phyloP scores from a whole-genome alignment of 2,113 vertebrate species.

The Elephas maximus region DNA sequence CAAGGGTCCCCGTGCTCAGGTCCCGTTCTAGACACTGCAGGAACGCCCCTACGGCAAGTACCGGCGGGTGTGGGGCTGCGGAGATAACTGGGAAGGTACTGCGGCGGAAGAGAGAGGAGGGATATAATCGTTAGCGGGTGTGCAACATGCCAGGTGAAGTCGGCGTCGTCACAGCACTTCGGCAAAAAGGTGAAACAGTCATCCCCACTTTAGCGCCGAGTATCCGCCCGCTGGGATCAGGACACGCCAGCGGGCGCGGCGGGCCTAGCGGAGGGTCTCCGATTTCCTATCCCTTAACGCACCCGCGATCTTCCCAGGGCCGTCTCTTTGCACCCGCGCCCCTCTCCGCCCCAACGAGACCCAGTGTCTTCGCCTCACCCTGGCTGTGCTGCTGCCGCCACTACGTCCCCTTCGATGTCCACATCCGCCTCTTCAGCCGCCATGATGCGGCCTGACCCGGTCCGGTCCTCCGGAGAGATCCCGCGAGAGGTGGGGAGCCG shows the following conservation, averaged over 20 bases:
- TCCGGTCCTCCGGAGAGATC: constrained; percentile 38
- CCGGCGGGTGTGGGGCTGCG: neutral
- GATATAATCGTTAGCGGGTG: neutral
- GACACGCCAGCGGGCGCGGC: neutral
- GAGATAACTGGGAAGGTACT: neutral
- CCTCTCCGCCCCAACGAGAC: neutral
- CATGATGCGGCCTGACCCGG: constrained; percentile 86
- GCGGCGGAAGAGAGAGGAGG: neutral
- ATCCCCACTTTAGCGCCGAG: neutral
- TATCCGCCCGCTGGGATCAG: neutral
- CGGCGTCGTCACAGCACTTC: neutral
- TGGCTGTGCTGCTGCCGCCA: constrained; percentile 80
- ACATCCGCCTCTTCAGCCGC: constrained; percentile 93
- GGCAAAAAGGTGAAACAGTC: neutral
- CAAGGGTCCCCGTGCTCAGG: neutral
- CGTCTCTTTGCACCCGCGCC: neutral
- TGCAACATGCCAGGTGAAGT: neutral
- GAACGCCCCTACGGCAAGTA: neutral
- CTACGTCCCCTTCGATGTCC: constrained; percentile 95
- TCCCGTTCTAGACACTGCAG: neutral
- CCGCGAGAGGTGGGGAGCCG: constrained; percentile 58
- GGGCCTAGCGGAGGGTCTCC: neutral
- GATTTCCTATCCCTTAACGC: neutral
- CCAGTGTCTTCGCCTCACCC: constrained; percentile 76
- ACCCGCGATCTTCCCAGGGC: neutral